phyloP scores from a whole-genome alignment of 2,888 invertebrate genomes.

The Stenotaenia linearis region DNA sequence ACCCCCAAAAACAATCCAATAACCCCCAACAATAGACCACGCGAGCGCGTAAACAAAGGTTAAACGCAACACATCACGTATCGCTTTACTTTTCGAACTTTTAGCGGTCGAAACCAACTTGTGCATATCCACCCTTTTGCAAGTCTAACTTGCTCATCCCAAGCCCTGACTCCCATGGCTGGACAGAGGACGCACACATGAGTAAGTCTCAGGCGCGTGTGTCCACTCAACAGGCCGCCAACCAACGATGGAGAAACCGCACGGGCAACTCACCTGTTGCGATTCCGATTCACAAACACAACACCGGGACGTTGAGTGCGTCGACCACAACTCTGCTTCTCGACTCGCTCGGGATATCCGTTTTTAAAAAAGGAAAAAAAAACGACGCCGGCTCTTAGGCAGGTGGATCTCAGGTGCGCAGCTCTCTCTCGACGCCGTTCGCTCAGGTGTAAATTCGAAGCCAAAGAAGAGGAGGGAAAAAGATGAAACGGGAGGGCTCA shows the following conservation, averaged over 20 bases:
- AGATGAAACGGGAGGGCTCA: constrained; percentile 23
- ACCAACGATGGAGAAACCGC: constrained; percentile 7
- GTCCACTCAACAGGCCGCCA: constrained; percentile 26
- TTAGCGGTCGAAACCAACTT: neutral
- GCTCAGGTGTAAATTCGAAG: constrained; percentile 26
- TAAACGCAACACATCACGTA: too few species aligned
- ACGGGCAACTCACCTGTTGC: constrained; percentile 21
- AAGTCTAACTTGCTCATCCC: neutral
- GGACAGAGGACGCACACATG: constrained; percentile 23
- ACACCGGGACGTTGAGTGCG: constrained; percentile 1
- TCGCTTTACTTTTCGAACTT: neutral
- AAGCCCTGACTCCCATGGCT: constrained; percentile 9
- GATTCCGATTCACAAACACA: constrained; percentile 1
- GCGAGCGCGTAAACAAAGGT: too few species aligned
- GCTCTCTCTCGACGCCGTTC: constrained; percentile 1
- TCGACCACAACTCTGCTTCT: neutral
- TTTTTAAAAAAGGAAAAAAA: neutral
- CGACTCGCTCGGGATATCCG: neutral
- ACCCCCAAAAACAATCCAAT: too few species aligned
- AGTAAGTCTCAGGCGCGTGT: constrained; percentile 21
- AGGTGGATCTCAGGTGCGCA: neutral
- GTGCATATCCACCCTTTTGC: neutral
- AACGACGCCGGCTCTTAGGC: neutral
- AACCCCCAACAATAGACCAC: too few species aligned
- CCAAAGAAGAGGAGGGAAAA: constrained; percentile 10